Conservation (phyloP, 2,797 vertebrate genomes). For the Mormyrus proboscirostris region DNA sequence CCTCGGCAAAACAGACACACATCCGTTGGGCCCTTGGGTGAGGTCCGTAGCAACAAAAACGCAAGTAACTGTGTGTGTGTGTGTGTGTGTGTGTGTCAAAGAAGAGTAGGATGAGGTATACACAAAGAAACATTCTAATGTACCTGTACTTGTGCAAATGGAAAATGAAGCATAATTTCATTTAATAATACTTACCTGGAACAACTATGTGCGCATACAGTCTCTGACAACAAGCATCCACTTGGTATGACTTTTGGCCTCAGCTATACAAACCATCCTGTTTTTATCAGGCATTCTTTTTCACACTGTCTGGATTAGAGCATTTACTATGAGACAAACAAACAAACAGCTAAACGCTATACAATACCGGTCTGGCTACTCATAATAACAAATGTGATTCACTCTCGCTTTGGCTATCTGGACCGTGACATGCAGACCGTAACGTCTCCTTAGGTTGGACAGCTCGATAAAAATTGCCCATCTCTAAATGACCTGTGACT, state of each 20-base stretch:
- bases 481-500: conserved; percentile 6
- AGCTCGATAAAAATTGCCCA: not conserved
- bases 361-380: not conserved
- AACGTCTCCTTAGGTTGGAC: not conserved
- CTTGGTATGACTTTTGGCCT: not conserved
- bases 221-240: not conserved
- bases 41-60: not conserved
- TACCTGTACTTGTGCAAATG: not conserved
- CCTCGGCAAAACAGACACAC: not conserved
- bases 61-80: not conserved
- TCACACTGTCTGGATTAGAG: not conserved
- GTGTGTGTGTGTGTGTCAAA: not conserved
- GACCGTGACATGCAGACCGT: not conserved
- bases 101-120: not conserved
- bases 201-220: not conserved
- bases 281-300: not conserved
- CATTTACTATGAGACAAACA: not conserved
- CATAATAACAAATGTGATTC: not conserved
- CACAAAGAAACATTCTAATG: not conserved
- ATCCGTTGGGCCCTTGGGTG: not conserved
- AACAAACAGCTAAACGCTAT: not conserved
- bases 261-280: not conserved
- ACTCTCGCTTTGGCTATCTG: not conserved
- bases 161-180: not conserved
- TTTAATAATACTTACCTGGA: not conserved